phyloP scores from a whole-genome alignment of 2,797 vertebrate genomes.

The Margarornis squamiger region DNA sequence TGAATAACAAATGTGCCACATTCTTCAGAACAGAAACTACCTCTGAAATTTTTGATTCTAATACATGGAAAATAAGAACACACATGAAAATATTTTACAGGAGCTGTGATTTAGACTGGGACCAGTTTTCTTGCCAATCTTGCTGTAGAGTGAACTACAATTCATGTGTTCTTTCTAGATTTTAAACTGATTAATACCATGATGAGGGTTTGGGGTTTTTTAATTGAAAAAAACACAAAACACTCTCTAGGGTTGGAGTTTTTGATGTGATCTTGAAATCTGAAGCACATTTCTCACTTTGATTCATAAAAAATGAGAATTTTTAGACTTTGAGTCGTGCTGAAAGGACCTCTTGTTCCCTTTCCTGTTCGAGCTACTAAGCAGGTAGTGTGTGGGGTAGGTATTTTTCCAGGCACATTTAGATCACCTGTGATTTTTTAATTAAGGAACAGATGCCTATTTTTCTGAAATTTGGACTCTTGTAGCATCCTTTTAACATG shows the following conservation, averaged over 20 bases:
- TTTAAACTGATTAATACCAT: neutral
- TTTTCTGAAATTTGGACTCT: neutral
- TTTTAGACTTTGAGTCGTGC: neutral
- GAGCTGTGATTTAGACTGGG: neutral
- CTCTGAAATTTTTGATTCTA: neutral
- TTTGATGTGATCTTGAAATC: neutral
- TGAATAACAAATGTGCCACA: neutral
- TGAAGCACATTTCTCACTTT: neutral
- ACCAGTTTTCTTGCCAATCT: neutral
- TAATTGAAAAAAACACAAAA: neutral
- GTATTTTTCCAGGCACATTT: neutral
- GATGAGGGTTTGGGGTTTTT: no score
- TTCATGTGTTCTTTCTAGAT: neutral
- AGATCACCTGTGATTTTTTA: neutral
- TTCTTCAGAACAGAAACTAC: neutral
- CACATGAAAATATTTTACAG: neutral
- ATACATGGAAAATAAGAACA: neutral
- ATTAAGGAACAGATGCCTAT: neutral
- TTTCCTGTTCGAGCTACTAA: neutral
- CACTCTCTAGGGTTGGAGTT: neutral
- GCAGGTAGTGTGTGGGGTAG: neutral
- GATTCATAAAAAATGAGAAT: neutral
- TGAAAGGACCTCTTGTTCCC: neutral
- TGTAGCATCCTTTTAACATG: neutral
- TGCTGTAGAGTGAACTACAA: neutral